Evolutionary conservation across 2,113 vertebrate genomes (phyloP).

Genomic region (Poeciliopsis retropinna): DNA sequence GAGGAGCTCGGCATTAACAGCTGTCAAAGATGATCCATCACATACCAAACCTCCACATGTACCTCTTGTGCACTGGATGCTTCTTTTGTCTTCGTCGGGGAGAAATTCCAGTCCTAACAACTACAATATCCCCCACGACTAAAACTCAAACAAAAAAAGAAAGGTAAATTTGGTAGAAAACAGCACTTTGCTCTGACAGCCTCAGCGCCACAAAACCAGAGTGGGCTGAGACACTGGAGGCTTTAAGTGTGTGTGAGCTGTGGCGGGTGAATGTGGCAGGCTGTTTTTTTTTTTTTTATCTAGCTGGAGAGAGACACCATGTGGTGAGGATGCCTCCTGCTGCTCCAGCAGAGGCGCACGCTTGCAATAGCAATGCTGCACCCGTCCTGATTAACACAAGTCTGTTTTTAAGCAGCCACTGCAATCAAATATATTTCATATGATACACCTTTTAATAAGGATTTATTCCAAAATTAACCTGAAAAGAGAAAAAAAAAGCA

Average conservation of each 20-base stretch:
- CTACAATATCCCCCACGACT: conserved; percentile 42
- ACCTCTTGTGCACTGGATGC: conserved; percentile 39
- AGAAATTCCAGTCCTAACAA: conserved; percentile 35
- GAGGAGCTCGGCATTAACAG: conserved; percentile 65
- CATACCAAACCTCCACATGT: conserved; percentile 53
- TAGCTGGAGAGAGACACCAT: conserved; percentile 85
- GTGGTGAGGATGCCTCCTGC: conserved; percentile 79
- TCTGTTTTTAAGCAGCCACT: neutral
- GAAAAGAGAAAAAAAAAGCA: neutral
- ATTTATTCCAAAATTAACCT: neutral
- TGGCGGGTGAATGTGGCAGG: conserved; percentile 50
- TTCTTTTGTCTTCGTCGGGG: conserved; percentile 39
- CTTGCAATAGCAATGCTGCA: conserved; percentile 19
- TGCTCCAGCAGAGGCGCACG: conserved; percentile 47
- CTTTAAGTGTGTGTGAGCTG: conserved; percentile 54
- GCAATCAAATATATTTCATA: neutral
- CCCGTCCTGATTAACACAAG: conserved; percentile 22
- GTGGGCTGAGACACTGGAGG: conserved; percentile 37
- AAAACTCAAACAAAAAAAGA: conserved; percentile 26
- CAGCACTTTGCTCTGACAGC: conserved; percentile 49
- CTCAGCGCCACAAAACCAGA: conserved; percentile 45
- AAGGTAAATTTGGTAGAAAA: conserved; percentile 56
- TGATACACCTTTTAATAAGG: neutral
- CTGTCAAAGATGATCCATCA: conserved; percentile 70
- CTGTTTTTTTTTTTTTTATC: conserved; percentile 60